Percentiles rank a stretch among this genome's conserved stretches.
These are phyloP conservation scores for Bombus turneri DNA, from an alignment of 1,140 invertebrate genomes.

Conservation along the genomic window DNA sequence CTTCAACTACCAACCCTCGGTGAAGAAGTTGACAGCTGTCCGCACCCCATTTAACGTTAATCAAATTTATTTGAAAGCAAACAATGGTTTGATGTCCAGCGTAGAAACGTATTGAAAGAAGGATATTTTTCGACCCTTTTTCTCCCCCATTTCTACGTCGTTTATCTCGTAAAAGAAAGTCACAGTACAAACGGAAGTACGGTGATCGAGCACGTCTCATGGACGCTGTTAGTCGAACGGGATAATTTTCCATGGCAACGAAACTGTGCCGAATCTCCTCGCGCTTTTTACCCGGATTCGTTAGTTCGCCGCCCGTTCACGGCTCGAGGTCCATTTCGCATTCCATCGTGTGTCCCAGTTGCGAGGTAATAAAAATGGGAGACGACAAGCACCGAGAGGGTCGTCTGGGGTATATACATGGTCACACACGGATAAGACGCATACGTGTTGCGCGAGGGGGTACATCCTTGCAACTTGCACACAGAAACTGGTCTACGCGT, in stretches of 20 bases:
- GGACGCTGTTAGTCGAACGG: neutral
- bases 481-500: constrained; percentile 37
- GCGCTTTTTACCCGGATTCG: neutral
- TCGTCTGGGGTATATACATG: constrained; percentile 22
- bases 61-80: too few species aligned
- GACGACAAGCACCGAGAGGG: constrained; percentile 25
- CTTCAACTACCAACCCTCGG: too few species aligned
- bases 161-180: neutral
- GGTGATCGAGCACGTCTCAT: neutral
- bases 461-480: constrained; percentile 31
- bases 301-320: neutral
- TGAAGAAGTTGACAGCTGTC: too few species aligned
- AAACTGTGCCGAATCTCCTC: neutral
- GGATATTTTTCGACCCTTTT: neutral
- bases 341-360: constrained; percentile 44
- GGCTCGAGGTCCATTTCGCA: constrained; percentile 39
- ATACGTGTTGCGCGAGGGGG: neutral
- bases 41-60: too few species aligned
- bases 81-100: neutral
- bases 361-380: constrained; percentile 48
- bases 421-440: neutral
- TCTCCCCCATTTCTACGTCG: neutral
- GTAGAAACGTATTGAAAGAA: neutral
- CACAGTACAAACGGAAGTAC: neutral
- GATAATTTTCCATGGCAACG: neutral